A percentile compares a stretch with the other conserved stretches of the same genome.
Conservation (phyloP, 2,888 invertebrate species). For the Notodonta ziczac region DNA sequence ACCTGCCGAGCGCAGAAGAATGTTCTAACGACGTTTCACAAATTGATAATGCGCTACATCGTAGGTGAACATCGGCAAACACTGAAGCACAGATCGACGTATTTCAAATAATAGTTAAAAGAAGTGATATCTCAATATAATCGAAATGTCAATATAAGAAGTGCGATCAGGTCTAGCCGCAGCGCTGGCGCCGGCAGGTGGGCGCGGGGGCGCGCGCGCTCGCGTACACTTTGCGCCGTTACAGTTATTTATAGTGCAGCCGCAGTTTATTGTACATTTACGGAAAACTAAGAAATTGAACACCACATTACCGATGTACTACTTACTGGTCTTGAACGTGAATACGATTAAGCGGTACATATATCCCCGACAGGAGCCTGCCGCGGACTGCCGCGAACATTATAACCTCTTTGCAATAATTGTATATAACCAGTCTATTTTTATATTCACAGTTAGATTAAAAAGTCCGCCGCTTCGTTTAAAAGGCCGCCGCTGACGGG, state of each 20-base stretch:
- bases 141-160: slow-evolving; percentile 6
- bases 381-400: no score
- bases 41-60: slow-evolving; percentile 10
- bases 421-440: no score
- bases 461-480: no score
- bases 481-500: not conserved
- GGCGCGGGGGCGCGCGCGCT: slow-evolving; percentile 5
- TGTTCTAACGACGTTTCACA: not conserved
- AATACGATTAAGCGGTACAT: not conserved
- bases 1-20: slow-evolving; percentile 37
- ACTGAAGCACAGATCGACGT: not conserved
- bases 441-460: no score
- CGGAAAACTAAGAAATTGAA: slow-evolving; percentile 13
- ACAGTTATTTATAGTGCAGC: slow-evolving; percentile 18
- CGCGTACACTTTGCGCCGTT: slow-evolving; percentile 12
- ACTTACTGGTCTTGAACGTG: not conserved
- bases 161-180: not conserved
- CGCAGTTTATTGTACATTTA: slow-evolving; percentile 12
- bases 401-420: no score
- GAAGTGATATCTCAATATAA: slow-evolving; percentile 6
- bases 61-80: not conserved
- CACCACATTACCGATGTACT: not conserved
- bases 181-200: not conserved
- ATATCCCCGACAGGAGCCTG: not conserved
- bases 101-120: slow-evolving; percentile 3